Base-by-base conservation (phyloP, 2,797 vertebrate genomes). In the Phoxinus dragarum region DNA sequence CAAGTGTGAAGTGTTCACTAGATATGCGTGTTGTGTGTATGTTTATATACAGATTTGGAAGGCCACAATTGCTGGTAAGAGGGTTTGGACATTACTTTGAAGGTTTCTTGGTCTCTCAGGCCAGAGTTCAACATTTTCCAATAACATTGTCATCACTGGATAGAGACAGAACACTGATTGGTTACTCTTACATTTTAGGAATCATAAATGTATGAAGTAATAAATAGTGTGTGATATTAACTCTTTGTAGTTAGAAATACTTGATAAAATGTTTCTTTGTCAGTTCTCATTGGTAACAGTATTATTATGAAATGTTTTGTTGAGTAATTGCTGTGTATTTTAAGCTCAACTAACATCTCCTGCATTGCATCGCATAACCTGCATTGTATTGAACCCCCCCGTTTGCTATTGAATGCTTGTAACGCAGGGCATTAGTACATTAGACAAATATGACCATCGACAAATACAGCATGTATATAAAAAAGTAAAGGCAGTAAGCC, bases 401-500 rank as follows among this genome's bases (percentile, higher is more conserved):
- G 52, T 82, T 85, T 85, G 73, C 79, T 56, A 47, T 68, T 54
- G 71, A 71, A 40, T 74, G 84, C 84, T 88, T 67, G 21, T 67
- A 59, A 9, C 47, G 38, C 77, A 78, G 76, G 52, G 69, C 27
- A 52, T 61, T 40, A 78, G 83, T 40, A 61, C 23, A 36, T 61
- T 40, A 81, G 44, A 56, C 27, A 56, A 54, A 27, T 54, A 40
- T 40, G 42, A 69, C 27, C 52, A 67, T n/a, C 80, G 14, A 27
- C 54, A 47, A 79, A 79, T 54, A 52, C 68, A 85, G 82, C 66
- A 84, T 85, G 79, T 23, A 81, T 80, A 68, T 49, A 54, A 42
- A 40, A 40, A 71, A 71, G 19, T 56, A 21, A 79, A 71, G 36
- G 47, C 54, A 34, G 47, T 75, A 56, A 66, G 42, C 6, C 16